These are phyloP conservation scores for Ceyx melanurus DNA, from an alignment of 2,113 vertebrate genomes.

Conservation along the genomic window DNA sequence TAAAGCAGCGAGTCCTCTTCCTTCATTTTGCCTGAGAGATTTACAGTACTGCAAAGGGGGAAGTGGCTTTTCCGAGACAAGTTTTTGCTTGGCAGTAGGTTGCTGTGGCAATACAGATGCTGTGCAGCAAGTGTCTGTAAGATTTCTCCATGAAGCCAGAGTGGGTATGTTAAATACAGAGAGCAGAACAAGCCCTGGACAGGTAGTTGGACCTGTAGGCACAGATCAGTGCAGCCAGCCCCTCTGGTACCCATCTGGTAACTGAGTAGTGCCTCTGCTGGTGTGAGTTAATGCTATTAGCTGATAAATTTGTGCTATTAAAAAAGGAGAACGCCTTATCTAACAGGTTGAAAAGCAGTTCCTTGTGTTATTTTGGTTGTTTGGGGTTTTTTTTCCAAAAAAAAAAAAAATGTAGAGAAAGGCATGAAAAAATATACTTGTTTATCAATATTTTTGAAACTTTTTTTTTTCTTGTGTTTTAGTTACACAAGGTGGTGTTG, in stretches of 20 bases:
- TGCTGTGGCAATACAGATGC: background rate
- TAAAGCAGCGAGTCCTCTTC: background rate
- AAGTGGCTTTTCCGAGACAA: background rate
- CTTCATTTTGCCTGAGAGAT: background rate
- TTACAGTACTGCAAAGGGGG: background rate
- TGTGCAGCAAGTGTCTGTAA: background rate
- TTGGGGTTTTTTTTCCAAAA: background rate
- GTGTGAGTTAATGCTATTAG: background rate
- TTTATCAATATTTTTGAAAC: background rate
- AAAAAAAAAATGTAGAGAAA: background rate
- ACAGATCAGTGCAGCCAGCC: background rate
- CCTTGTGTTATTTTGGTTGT: background rate
- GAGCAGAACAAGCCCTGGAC: background rate
- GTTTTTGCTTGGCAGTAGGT: background rate
- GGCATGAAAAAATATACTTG: background rate
- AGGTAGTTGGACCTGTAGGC: rapidly evolving
- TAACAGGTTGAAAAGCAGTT: background rate
- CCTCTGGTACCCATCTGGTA: background rate
- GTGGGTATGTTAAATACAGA: background rate
- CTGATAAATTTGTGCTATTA: background rate
- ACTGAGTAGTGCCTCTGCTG: background rate
- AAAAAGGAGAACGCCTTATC: background rate
- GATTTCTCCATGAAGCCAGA: background rate
- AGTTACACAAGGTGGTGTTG: background rate
- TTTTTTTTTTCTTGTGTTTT: background rate